Evolutionary conservation across 37 sponge, comb jelly and placozoan genomes (phyloP).

Genomic region (Bolinopsis microptera): DNA sequence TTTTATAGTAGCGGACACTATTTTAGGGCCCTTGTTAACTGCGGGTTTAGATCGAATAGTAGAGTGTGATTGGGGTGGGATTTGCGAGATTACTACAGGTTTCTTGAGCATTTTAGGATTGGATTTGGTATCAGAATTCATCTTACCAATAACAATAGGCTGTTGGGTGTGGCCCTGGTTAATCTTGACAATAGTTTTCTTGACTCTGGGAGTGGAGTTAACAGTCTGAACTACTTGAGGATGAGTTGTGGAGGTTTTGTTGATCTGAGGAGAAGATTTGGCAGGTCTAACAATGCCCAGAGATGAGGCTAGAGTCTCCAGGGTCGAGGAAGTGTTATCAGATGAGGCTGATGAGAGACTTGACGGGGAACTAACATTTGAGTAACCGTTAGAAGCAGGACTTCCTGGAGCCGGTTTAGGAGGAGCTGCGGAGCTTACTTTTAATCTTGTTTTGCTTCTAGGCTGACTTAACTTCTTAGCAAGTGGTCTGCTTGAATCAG

Average conservation of each 20-base stretch:
- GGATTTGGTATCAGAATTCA: neutral
- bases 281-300: constrained; percentile 26
- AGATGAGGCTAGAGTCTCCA: constrained; percentile 11
- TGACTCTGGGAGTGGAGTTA: neutral
- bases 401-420: neutral
- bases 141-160: neutral
- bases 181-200: neutral
- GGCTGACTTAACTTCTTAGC: neutral
- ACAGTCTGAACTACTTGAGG: neutral
- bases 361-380: neutral
- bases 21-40: neutral
- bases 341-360: neutral
- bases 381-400: neutral
- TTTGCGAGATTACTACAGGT: neutral
- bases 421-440: neutral
- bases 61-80: neutral
- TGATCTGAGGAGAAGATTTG: neutral
- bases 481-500: neutral
- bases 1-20: constrained; percentile 34
- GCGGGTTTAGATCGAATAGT: neutral
- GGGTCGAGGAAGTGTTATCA: neutral
- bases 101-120: neutral
- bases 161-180: neutral
- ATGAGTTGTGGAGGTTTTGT: neutral
- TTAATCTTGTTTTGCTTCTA: neutral